phyloP scores from a whole-genome alignment of 1,140 invertebrate species.

The Apis florea region DNA sequence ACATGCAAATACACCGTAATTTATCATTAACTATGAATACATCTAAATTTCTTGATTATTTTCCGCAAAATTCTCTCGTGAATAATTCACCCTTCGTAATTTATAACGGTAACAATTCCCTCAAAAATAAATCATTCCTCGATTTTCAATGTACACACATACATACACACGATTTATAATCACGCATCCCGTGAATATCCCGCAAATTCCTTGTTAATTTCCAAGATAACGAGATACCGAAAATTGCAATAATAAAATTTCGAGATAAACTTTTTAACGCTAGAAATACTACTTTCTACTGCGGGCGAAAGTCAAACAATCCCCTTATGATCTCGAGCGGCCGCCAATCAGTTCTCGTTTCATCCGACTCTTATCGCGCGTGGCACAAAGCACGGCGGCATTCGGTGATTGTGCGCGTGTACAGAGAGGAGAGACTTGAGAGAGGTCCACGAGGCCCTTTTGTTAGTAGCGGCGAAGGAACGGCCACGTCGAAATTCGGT shows the following conservation, averaged over 20 bases:
- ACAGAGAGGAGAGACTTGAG: constrained; percentile 6
- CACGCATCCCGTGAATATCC: too few species aligned
- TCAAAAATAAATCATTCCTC: not conserved
- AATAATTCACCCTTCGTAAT: not conserved
- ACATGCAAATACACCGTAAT: constrained; percentile 21
- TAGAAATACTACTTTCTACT: not conserved
- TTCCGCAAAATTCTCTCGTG: not conserved
- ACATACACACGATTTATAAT: not conserved
- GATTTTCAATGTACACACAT: not conserved
- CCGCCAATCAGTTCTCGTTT: constrained; percentile 49
- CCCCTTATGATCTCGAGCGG: constrained; percentile 24
- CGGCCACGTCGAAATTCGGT: constrained; percentile 62
- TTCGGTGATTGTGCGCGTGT: constrained; percentile 45
- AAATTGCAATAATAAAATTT: too few species aligned
- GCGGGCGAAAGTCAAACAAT: not conserved
- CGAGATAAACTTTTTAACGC: not conserved
- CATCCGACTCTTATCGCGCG: constrained; percentile 56
- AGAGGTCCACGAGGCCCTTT: constrained; percentile 59
- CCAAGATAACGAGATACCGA: not conserved
- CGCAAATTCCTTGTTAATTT: too few species aligned
- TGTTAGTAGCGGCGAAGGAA: constrained; percentile 58
- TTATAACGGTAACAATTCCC: not conserved
- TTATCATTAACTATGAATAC: constrained; percentile 5
- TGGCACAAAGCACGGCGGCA: constrained; percentile 48
- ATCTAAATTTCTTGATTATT: not conserved